phyloP scores from a whole-genome alignment of 2,113 vertebrate genomes.

The Eurypyga helias region DNA sequence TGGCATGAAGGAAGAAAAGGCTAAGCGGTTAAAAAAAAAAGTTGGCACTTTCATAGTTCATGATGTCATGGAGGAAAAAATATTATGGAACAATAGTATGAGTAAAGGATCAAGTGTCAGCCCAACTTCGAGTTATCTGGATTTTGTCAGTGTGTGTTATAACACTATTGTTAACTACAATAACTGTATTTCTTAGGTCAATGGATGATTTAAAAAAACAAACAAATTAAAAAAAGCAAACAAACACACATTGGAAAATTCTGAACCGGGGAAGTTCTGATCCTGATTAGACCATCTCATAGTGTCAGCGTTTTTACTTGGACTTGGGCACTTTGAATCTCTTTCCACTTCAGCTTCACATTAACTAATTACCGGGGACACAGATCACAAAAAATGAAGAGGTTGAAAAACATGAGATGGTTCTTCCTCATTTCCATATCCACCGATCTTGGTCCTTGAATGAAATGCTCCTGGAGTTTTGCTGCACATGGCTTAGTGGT shows the following conservation, averaged over 20 bases:
- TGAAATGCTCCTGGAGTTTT: background rate
- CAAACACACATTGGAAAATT: background rate
- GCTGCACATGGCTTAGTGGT: accelerated
- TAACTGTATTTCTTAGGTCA: conserved; percentile 38
- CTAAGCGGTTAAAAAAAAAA: background rate
- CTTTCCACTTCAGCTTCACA: background rate
- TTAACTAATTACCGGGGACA: background rate
- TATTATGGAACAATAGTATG: conserved; percentile 69
- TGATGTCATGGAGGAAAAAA: conserved; percentile 73
- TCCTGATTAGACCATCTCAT: background rate
- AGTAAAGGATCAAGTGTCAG: conserved; percentile 70
- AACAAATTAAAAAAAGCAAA: background rate
- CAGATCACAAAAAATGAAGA: background rate
- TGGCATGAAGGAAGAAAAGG: conserved; percentile 14
- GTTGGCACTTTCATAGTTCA: conserved; percentile 55
- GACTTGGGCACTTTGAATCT: background rate
- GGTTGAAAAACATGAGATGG: background rate
- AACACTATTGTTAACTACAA: conserved; percentile 51
- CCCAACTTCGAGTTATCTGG: conserved; percentile 47
- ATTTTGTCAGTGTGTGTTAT: conserved; percentile 54
- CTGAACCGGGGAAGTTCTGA: background rate
- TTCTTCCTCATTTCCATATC: background rate
- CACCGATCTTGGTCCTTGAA: background rate
- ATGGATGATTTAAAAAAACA: background rate
- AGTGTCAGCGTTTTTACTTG: background rate